Evolutionary conservation across 2,888 invertebrate genomes (phyloP), one percentile per base, ranked within the genome.

Genomic region (Creontiades dilutus): DNA sequence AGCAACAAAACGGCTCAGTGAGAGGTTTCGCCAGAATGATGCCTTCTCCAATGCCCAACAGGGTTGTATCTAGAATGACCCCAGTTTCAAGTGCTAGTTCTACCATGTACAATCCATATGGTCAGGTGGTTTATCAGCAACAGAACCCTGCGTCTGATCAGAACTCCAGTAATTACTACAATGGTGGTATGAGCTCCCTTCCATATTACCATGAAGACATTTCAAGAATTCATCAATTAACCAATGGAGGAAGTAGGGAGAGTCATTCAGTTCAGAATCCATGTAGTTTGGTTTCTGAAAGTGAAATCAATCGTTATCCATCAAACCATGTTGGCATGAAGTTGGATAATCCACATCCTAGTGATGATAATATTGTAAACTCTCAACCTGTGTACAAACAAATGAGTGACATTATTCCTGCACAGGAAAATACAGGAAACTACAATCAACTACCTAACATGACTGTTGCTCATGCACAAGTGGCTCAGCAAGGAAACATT

Each of bases 151-250:
- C 37, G 11, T n/a, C 19, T 46, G 94, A 90, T 93, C 94, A 90
- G 94, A 94, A 93, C 94, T 94, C 93, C 93, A 86, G 75, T 23
- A 88, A 88, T 37, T 88, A 88, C 57, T 85, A 85, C 23, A 85
- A 61, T 23, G 19, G 78, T 28, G 55, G 55, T n/a, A 75, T 76
- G 86, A 47, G 28, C 86, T 88, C 88, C 14, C 80, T 78, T 3
- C 88, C 88, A 7, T 88, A 88, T 52, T 88, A 78, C 28, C 78
- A 88, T 16, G 88, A 88, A 46, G 88, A 88, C 9, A 13, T 14
- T 0, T 48, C 28, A 28, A 88, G 78, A 52, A 85, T 61, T 57
- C n/a, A 55, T 82, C 19, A 5, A 28, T 4, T 61, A 14, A 78
- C 0, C 5, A 88, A 88, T 52, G 48, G 55, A 48, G 48, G 28